Conservation (phyloP, 2,113 vertebrate species). For the Ia io region DNA sequence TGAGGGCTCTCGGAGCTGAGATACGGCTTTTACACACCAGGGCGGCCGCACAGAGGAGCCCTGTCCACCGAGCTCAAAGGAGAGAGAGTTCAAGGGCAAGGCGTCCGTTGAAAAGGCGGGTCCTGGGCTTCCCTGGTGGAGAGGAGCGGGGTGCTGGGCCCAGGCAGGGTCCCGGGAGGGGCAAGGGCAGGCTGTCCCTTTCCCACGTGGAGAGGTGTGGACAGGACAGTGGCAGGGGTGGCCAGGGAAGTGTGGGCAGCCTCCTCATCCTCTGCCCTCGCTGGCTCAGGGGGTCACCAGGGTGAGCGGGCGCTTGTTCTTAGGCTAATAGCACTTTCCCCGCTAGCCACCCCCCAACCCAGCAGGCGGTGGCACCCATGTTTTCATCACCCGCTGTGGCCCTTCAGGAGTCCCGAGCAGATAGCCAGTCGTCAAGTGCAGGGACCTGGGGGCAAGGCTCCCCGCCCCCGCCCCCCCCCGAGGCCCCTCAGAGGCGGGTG, state of each 20-base stretch:
- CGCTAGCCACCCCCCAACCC: background rate
- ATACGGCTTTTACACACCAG: conserved; percentile 13
- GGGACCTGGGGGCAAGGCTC: background rate
- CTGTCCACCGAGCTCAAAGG: conserved; percentile 31
- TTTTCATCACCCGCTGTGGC: fast-evolving
- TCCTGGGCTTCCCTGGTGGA: background rate
- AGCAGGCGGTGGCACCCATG: fast-evolving
- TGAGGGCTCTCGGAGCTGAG: conserved; percentile 26
- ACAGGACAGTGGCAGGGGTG: background rate
- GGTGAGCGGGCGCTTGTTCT: background rate
- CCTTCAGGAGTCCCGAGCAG: background rate
- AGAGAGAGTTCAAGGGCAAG: conserved; percentile 32
- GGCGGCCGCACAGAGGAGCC: conserved; percentile 26
- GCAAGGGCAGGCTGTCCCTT: background rate
- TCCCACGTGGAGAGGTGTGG: background rate
- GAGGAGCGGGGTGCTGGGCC: background rate
- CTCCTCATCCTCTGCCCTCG: background rate
- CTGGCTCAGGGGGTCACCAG: background rate
- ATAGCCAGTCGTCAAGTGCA: background rate
- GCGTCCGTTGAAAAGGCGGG: background rate
- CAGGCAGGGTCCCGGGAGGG: background rate
- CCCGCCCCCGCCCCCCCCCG: background rate
- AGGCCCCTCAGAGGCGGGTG: background rate
- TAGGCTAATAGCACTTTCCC: background rate
- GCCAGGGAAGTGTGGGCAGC: background rate